Percentiles rank a stretch among this genome's conserved stretches.
Evolutionary conservation across 2,888 invertebrate genomes (phyloP).

Genomic region (Tenthredo amoena): DNA sequence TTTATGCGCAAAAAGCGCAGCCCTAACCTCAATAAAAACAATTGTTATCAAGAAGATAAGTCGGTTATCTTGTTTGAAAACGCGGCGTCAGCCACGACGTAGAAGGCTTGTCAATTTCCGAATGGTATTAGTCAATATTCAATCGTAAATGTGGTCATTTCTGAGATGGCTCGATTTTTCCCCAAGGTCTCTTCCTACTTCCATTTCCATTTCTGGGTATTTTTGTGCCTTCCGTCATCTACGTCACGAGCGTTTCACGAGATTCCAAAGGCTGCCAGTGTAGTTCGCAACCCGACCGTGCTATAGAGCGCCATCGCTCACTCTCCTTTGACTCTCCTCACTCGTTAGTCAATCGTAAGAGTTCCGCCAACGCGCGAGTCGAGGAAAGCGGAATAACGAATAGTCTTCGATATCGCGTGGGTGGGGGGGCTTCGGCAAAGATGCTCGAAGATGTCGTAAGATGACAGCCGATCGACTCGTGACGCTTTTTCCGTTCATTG

Average conservation of each 20-base stretch:
- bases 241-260: not conserved
- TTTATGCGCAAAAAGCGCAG: not conserved
- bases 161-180: not conserved
- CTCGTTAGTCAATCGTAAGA: not conserved
- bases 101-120: not conserved
- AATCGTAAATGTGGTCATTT: not conserved
- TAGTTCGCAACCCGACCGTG: not conserved
- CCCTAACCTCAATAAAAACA: conserved; percentile 23
- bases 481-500: conserved; percentile 60
- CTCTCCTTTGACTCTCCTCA: too few species aligned
- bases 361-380: conserved; percentile 6
- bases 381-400: not conserved
- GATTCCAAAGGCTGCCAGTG: not conserved
- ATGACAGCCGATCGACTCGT: conserved; percentile 68
- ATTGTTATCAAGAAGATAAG: not conserved
- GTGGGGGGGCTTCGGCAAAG: conserved; percentile 37
- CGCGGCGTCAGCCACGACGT: not conserved
- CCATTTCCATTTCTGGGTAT: not conserved
- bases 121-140: not conserved
- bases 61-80: not conserved
- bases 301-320: too few species aligned
- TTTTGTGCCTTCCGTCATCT: not conserved
- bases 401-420: conserved; percentile 17
- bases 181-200: not conserved
- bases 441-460: conserved; percentile 67